A percentile compares a stretch with the other conserved stretches of the same genome.
Conservation (phyloP, 2,797 vertebrate species). For the Arctocebus calabarensis region DNA sequence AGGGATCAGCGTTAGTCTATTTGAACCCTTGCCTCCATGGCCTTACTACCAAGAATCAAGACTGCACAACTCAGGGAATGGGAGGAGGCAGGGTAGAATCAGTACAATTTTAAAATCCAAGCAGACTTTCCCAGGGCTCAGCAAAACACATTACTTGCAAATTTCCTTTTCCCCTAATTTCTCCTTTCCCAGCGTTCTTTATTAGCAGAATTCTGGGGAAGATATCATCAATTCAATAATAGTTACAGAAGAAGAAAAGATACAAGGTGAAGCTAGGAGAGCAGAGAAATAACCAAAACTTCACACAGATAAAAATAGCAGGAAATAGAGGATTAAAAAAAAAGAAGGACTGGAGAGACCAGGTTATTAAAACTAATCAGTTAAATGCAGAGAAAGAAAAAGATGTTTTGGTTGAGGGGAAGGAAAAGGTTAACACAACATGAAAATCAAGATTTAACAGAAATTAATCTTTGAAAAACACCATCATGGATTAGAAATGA, state of each 20-base stretch:
- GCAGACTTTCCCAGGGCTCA: background rate
- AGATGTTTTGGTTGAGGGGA: slow-evolving; percentile 22
- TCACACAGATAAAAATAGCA: background rate
- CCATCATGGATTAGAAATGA: slow-evolving; percentile 11
- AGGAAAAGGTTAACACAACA: slow-evolving; percentile 58
- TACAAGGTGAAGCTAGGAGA: background rate
- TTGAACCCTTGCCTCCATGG: background rate
- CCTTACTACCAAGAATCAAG: background rate
- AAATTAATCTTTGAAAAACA: slow-evolving; percentile 67
- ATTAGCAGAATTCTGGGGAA: background rate
- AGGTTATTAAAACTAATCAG: slow-evolving; percentile 61
- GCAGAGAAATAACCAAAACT: background rate
- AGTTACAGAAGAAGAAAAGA: slow-evolving; percentile 21
- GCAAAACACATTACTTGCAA: background rate
- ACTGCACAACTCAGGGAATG: background rate
- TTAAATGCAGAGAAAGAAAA: slow-evolving; percentile 29
- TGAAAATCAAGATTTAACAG: slow-evolving; percentile 64
- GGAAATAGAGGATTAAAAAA: background rate
- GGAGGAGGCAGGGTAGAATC: fast-evolving
- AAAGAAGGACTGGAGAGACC: background rate
- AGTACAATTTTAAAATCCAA: slow-evolving; percentile 6
- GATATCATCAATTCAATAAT: background rate
- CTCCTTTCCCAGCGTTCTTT: background rate
- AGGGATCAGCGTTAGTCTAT: background rate
- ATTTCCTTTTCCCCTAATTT: background rate